Evolutionary conservation across 92 coral and sea anemone genomes (phyloP).

Genomic region (Isaurus tuberculatus): DNA sequence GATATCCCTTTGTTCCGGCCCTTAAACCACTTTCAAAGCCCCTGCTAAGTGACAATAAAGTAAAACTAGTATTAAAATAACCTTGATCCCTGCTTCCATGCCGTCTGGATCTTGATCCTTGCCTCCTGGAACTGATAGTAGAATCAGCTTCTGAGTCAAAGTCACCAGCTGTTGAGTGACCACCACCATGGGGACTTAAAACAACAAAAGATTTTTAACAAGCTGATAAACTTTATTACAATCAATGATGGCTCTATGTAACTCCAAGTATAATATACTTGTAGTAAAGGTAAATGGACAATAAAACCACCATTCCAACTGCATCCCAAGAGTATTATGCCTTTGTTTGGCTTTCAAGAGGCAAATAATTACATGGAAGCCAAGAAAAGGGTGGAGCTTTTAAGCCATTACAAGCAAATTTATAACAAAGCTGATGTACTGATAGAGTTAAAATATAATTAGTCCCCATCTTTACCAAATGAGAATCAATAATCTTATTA

Average conservation of each 20-base stretch:
- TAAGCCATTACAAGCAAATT: not conserved
- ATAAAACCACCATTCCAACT: too few relatives aligned
- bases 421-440: too few relatives aligned
- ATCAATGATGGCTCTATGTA: not conserved
- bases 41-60: not conserved
- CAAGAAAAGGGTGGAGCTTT: not conserved
- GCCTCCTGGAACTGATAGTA: conserved; percentile 84
- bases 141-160: conserved; percentile 93
- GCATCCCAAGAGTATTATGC: too few relatives aligned
- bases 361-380: not conserved
- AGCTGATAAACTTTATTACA: not conserved
- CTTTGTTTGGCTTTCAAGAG: not conserved
- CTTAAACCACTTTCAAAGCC: not conserved
- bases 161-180: conserved; percentile 90
- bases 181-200: conserved; percentile 90
- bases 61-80: not conserved
- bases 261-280: not conserved
- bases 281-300: too few relatives aligned
- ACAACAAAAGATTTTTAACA: not conserved
- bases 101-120: conserved; percentile 71
- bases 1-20: too few relatives aligned
- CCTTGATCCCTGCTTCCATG: conserved; percentile 89
- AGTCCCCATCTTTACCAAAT: too few relatives aligned
- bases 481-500: too few relatives aligned
- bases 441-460: too few relatives aligned